Evolutionary conservation across 2,113 vertebrate species (phyloP).

Genomic region (Chamaetylas fuelleborni): DNA sequence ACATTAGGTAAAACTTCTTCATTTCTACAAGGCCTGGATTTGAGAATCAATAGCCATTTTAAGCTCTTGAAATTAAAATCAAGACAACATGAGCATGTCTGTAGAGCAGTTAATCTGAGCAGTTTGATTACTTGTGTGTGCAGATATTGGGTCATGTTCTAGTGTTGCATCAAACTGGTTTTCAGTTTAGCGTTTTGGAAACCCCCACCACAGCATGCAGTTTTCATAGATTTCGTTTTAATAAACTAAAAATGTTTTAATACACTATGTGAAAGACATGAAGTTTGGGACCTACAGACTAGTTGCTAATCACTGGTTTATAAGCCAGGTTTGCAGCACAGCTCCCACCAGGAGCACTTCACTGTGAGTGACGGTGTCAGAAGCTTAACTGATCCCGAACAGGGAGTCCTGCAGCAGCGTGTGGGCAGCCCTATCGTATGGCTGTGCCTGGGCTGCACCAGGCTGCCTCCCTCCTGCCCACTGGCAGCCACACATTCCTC

Average conservation of each 20-base stretch:
- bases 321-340: background rate
- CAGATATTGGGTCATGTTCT: background rate
- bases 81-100: background rate
- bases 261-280: background rate
- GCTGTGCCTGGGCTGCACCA: background rate
- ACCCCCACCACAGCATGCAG: background rate
- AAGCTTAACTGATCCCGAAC: conserved; percentile 39
- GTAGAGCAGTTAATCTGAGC: background rate
- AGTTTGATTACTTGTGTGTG: background rate
- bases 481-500: rapidly evolving
- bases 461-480: background rate
- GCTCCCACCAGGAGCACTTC: background rate
- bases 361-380: background rate
- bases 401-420: background rate
- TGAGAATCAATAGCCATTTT: background rate
- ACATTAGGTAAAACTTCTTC: background rate
- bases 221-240: background rate
- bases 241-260: background rate
- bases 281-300: background rate
- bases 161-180: background rate
- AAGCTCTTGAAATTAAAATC: background rate
- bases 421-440: background rate
- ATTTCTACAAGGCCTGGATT: background rate
- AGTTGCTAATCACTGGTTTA: background rate
- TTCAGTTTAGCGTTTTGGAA: background rate